Base-by-base conservation (phyloP, 2,113 vertebrate species). In the Sturnus vulgaris region DNA sequence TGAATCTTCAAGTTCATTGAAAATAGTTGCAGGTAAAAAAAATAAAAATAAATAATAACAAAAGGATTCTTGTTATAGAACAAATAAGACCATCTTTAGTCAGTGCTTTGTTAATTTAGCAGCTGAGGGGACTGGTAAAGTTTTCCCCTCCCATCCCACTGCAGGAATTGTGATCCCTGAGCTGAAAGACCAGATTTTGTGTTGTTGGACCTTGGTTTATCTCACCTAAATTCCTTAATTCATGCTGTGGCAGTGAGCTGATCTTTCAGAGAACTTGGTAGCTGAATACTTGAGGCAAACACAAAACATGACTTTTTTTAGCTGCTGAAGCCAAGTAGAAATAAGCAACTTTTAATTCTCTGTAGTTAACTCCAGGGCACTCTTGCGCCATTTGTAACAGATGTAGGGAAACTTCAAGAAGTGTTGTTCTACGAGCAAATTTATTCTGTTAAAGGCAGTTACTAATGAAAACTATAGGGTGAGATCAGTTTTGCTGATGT, bases 151-250 rank as follows among this genome's bases (percentile, higher is more conserved):
- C 25, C 4, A 19, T 40, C 5, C 4, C n/a, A 46, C 14, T 0
- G 0, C 7, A 65, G 30, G 8, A 64, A 77, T 5, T 69, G 17
- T 24, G 59, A 44, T 49, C n/a, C 28, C 7, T 1, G 1, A 40
- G 16, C 2, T 53, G 17, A 50, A 47, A 59, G 22, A 60, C 24
- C 24, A 35, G 21, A 27, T 81, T 77, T 86, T 59, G 17, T 42
- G 7, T 20, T 65, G 47, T 9, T 83, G 9, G 7, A 50, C 35
- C 19, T 64, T 73, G 9, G 17, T 56, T 59, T 81, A 59, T 50
- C 44, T 88, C 37, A 52, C 39, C 39, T 76, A 59, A 68, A 42
- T 56, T 66, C 21, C 19, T 72, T 6, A 1, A 1, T 40, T 87
- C 24, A 27, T 35, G 46, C 15, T 56, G 19, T 3, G 21, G 5